Percentiles rank a stretch among this genome's conserved stretches.
Evolutionary conservation across 2,888 invertebrate genomes (phyloP).

Genomic region (Drosophila paucipuncta): DNA sequence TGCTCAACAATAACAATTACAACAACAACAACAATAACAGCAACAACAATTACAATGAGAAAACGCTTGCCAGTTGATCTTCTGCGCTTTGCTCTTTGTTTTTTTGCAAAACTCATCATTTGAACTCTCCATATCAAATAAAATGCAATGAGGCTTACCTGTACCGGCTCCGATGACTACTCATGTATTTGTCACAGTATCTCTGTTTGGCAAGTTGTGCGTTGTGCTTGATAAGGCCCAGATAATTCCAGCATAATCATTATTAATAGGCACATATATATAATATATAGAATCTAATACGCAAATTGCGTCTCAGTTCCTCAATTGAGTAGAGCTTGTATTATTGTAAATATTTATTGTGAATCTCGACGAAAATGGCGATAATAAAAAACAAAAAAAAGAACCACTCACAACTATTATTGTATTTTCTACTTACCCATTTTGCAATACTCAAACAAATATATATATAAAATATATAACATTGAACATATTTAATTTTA

Average conservation of each 20-base stretch:
- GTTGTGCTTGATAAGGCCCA: conserved; percentile 6
- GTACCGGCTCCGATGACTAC: not conserved
- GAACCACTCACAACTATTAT: not conserved
- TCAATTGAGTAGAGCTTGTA: not conserved
- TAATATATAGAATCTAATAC: not conserved
- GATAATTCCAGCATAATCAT: conserved; percentile 1
- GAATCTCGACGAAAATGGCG: not conserved
- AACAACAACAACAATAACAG: conserved; percentile 8
- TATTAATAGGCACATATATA: not conserved
- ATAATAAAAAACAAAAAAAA: not conserved
- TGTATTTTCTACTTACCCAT: not conserved
- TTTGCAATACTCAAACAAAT: not conserved
- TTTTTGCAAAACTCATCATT: conserved; percentile 8
- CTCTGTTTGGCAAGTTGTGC: not conserved
- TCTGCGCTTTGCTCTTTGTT: conserved; percentile 1
- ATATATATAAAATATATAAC: not conserved
- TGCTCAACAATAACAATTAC: conserved; percentile 13
- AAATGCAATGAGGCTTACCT: not conserved
- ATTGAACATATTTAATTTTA: not conserved
- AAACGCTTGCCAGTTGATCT: conserved; percentile 29
- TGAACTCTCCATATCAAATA: conserved; percentile 7
- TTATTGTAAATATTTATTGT: not conserved
- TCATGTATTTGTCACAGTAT: not conserved
- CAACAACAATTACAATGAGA: conserved; percentile 6
- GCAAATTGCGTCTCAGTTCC: conserved; percentile 3